Conservation (phyloP, 1,140 invertebrate genomes). For the Amphibalanus amphitrite region DNA sequence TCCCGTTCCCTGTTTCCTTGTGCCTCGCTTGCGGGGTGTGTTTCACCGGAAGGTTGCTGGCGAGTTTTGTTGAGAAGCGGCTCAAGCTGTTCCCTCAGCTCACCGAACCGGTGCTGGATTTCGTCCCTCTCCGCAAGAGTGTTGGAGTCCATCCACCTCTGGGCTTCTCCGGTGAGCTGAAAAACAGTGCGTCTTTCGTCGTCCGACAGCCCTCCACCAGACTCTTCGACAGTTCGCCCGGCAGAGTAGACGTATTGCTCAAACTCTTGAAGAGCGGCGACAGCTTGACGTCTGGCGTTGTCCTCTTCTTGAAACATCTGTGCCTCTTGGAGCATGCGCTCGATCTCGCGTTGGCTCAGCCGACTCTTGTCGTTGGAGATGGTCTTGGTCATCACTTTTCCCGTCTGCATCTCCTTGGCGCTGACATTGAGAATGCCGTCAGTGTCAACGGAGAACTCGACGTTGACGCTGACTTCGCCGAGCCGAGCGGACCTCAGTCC, state of each 20-base stretch:
- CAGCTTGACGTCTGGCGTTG: slow-evolving; percentile 40
- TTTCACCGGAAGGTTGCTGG: too few relatives aligned
- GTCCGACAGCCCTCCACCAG: slow-evolving; percentile 31
- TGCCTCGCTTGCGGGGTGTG: too few relatives aligned
- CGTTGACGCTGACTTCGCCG: slow-evolving; percentile 37
- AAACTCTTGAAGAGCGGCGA: slow-evolving; percentile 53
- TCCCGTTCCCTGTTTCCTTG: too few relatives aligned
- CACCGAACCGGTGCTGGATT: slow-evolving; percentile 26
- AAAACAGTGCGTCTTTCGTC: slow-evolving; percentile 39
- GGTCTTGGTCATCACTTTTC: slow-evolving; percentile 41
- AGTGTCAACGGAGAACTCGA: slow-evolving; percentile 30
- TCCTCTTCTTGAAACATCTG: slow-evolving; percentile 22
- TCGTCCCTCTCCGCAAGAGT: slow-evolving; percentile 32
- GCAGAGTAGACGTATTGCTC: slow-evolving; percentile 95
- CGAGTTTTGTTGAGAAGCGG: too few relatives aligned
- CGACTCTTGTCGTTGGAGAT: slow-evolving; percentile 33
- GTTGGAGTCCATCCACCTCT: slow-evolving; percentile 35
- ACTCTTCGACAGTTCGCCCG: slow-evolving; percentile 58
- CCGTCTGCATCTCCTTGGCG: slow-evolving; percentile 42
- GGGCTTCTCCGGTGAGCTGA: slow-evolving; percentile 26
- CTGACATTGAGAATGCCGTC: slow-evolving; percentile 33
- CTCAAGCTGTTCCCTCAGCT: slow-evolving; percentile 26
- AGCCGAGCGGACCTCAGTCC: slow-evolving; percentile 90
- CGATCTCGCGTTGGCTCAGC: slow-evolving; percentile 29
- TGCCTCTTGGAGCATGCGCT: slow-evolving; percentile 29